A percentile compares a stretch with the other conserved stretches of the same genome.
phyloP scores from a whole-genome alignment of 1,140 invertebrate genomes.

The Cotesia vestalis region DNA sequence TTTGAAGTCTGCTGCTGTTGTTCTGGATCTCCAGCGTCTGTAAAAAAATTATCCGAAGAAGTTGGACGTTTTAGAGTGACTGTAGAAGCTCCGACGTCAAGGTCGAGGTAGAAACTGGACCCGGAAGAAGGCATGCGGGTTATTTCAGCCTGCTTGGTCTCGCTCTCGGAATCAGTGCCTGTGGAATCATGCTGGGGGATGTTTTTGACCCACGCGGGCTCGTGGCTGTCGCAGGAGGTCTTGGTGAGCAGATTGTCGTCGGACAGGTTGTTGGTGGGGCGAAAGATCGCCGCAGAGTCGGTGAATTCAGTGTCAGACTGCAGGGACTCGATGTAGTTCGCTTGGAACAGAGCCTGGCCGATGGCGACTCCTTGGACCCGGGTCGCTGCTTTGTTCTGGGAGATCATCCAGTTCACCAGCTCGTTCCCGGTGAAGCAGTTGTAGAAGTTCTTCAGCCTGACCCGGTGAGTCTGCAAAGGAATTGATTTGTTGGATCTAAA shows the following conservation, averaged over 20 bases:
- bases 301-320: slow-evolving; percentile 66
- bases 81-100: slow-evolving; percentile 74
- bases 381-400: slow-evolving; percentile 73
- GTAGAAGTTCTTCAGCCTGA: slow-evolving; percentile 73
- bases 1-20: neutral
- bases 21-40: slow-evolving; percentile 45
- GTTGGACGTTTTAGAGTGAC: slow-evolving; percentile 68
- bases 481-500: slow-evolving; percentile 71
- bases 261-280: slow-evolving; percentile 55
- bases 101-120: slow-evolving; percentile 74
- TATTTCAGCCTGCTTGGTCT: slow-evolving; percentile 51
- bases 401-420: slow-evolving; percentile 81
- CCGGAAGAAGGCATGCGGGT: slow-evolving; percentile 68
- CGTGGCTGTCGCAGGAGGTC: slow-evolving; percentile 66
- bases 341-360: slow-evolving; percentile 83
- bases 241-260: slow-evolving; percentile 50
- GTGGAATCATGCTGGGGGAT: slow-evolving; percentile 70
- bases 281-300: slow-evolving; percentile 68
- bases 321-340: slow-evolving; percentile 79
- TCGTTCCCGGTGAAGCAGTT: slow-evolving; percentile 77
- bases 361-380: slow-evolving; percentile 78
- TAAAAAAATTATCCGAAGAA: slow-evolving; percentile 56
- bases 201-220: slow-evolving; percentile 78
- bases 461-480: slow-evolving; percentile 71
- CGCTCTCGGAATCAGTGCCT: slow-evolving; percentile 68